Evolutionary conservation across 2,888 invertebrate species (phyloP), one percentile per base, ranked within the genome.

Genomic region (Ecliptopera silaceata): DNA sequence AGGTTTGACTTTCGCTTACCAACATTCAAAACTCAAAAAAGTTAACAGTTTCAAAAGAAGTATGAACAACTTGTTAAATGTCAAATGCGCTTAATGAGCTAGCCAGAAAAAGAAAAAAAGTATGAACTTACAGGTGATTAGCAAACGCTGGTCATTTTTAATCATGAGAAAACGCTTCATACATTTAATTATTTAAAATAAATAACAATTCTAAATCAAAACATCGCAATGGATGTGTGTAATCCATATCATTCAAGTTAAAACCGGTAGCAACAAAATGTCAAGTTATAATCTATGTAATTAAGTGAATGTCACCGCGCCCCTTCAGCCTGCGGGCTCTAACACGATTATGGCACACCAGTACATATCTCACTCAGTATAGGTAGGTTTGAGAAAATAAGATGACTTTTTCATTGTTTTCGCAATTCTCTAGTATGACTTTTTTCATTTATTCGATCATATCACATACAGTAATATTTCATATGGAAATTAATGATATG

Each of bases 221-320:
- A 31, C 53, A 44, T 34, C 38, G 17, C 49, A 44, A 43, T 38
- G 50, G 50, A 54, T 59, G 47, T 45, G 41, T 36, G 39, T 87
- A 89, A 90, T 88, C 88, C 88, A 72, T 76, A 79, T 75, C 83
- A 80, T 79, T 86, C 86, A 84, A 80, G 80, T 86, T 84, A 82
- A 83, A 85, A 86, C 82, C 82, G 72, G 72, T 71, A 65, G 71
- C 57, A 61, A 52, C 57, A 86, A 86, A 88, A 83, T 82, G 90
- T 89, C 90, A 89, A 84, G 79, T 86, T 86, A 82, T 89, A 89
- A 91, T 91, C 90, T 89, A 82, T 70, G 88, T 88, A 90, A 91
- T 91, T 90, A 91, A 89, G 88, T 91, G 84, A 84, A 78, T 79
- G 90, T 88, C 90, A 84, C 72, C 58, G 64, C 64, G 38, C 67